Conservation (phyloP, 2,113 vertebrate species). For the Triplophysa dalaica region DNA sequence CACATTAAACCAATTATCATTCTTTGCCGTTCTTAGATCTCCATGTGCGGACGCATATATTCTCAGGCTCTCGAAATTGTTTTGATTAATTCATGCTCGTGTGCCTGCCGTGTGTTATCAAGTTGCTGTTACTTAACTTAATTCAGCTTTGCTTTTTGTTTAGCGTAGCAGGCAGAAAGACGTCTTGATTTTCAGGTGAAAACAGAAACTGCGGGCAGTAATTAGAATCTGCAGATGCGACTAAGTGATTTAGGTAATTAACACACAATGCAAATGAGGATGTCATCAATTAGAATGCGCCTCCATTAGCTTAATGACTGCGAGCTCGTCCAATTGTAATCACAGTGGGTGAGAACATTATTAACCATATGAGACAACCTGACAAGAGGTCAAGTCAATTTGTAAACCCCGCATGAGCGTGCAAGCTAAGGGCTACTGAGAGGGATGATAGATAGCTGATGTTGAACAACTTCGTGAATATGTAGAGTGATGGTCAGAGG, state of each 20-base stretch:
- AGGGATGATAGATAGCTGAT: constrained; percentile 3
- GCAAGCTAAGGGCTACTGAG: constrained; percentile 33
- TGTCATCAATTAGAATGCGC: constrained; percentile 73
- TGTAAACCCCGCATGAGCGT: constrained; percentile 44
- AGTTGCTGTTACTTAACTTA: constrained; percentile 25
- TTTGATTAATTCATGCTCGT: constrained; percentile 21
- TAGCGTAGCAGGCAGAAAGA: constrained; percentile 34
- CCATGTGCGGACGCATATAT: neutral
- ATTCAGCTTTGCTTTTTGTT: constrained; percentile 40
- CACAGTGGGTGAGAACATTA: constrained; percentile 63
- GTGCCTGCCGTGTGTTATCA: neutral
- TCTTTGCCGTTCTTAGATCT: neutral
- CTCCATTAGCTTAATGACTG: constrained; percentile 76
- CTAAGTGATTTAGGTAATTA: constrained; percentile 73
- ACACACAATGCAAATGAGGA: constrained; percentile 74
- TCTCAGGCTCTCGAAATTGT: constrained; percentile 4
- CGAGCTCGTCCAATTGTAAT: constrained; percentile 62
- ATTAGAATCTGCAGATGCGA: constrained; percentile 67
- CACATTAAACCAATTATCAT: neutral
- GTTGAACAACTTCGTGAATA: neutral
- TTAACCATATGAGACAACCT: constrained; percentile 57
- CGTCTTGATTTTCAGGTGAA: constrained; percentile 52
- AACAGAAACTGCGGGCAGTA: constrained; percentile 59
- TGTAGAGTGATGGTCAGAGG: too few relatives aligned
- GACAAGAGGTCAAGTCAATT: constrained; percentile 64